Base-by-base conservation (phyloP, 2,113 vertebrate species). In the Nerophis ophidion region DNA sequence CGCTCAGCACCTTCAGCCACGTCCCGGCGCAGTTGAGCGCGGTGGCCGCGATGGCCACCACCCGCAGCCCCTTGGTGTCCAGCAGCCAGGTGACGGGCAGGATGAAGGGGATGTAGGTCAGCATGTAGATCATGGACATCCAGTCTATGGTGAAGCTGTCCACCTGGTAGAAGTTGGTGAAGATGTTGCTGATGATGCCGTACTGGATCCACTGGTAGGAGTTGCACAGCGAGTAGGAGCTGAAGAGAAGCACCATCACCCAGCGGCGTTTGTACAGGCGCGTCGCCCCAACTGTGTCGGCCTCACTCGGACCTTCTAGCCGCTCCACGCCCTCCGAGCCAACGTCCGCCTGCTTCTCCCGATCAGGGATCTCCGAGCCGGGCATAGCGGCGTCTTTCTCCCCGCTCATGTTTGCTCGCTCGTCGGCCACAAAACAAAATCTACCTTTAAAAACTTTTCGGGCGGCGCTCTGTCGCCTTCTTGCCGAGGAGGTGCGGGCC, bases 201-300 rank as follows among this genome's bases (percentile, higher is more conserved):
- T 96, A 99, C 81, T 99, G 91, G 74, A 98, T 97, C 97, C 97
- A 99, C 68, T 99, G 97, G 82, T 92, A 99, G 15, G 94, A 89
- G 63, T 97, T 99, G 84, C 93, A 94, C 65, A 99, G 81, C 0
- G 96, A 98, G 57, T 99, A 98, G 6, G 88, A 86, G 84, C 94
- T 95, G 74, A 99, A 99, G 7, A 99, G 83, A 33, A 93, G 71
- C 6, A 99, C 88, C 13, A 96, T 90, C 0, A 66, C 36, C 96
- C 96, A 99, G 16, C 96, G 91, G 6, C 91, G 90, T 47, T 49
- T 67, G 81, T 92, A 96, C 71, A 96, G 80, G 0, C 80, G 86
- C 8, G 88, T 92, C 12, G 62, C 52, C 12, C 0, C 44, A 9
- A 1, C 52, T 15, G 17, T 38, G 2, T 35, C 73, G 58, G 12